phyloP scores from a whole-genome alignment of 1,140 invertebrate genomes.

The Drosophila albomicans region DNA sequence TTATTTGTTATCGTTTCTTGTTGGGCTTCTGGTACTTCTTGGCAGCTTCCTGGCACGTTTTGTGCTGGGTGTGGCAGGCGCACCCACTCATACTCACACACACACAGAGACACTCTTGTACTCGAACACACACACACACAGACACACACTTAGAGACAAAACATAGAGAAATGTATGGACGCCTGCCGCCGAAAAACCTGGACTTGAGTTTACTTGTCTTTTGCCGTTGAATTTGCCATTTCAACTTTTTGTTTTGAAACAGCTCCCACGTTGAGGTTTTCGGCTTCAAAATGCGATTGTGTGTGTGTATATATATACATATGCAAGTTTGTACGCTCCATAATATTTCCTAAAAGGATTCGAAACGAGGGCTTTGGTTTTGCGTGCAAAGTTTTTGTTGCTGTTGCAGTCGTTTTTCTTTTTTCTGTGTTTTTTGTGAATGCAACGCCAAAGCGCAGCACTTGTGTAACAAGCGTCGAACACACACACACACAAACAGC shows the following conservation, averaged over 20 bases:
- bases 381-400: conserved; percentile 68
- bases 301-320: neutral
- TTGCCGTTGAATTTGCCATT: conserved; percentile 68
- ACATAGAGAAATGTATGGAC: neutral
- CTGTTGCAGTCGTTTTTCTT: conserved; percentile 34
- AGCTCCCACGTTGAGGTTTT: conserved; percentile 36
- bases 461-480: conserved; percentile 68
- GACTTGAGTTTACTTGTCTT: conserved; percentile 67
- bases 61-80: conserved; percentile 64
- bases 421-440: conserved; percentile 24
- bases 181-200: conserved; percentile 39
- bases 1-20: conserved; percentile 50
- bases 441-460: conserved; percentile 72
- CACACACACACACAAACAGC: conserved; percentile 23
- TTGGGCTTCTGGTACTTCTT: conserved; percentile 57
- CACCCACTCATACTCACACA: conserved; percentile 36
- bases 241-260: conserved; percentile 61
- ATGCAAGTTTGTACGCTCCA: neutral
- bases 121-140: conserved; percentile 11
- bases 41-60: conserved; percentile 64
- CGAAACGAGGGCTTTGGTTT: conserved; percentile 62
- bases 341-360: conserved; percentile 69
- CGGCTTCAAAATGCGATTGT: neutral
- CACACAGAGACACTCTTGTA: conserved; percentile 23
- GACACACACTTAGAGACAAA: conserved; percentile 1